Evolutionary conservation across 2,113 vertebrate species (phyloP), one percentile per base, ranked within the genome.

Genomic region (Emydocephalus ijimae): DNA sequence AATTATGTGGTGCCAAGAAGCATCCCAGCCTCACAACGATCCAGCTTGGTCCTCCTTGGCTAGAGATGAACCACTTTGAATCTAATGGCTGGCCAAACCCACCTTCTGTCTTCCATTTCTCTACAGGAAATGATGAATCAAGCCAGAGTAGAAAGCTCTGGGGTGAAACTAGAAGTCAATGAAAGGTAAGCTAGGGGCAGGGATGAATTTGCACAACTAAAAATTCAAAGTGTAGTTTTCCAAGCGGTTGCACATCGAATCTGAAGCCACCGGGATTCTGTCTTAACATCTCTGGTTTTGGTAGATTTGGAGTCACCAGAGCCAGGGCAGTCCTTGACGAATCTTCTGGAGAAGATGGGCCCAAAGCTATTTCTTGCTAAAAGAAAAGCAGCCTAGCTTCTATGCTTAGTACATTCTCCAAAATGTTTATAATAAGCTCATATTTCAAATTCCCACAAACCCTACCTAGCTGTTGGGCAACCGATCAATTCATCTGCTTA

Each of bases 51-150:
- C 21, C 8, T 11, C 2, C 43, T 86, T 86, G 12, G 11, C 15
- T 54, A 29, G 29, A 54, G 87, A 54, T 20, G 86, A n/a, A 3
- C 29, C 8, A 0, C 18, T 45, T 11, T 4, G 34, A 64, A 12
- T 11, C 34, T 52, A 12, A 7, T 8, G 3, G 26, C 54, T 50
- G 20, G 8, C 43, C 61, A 45, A 89, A 85, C 3, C 29, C 69
- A 39, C 9, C 3, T 55, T 1, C 23, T 52, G 1, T 24, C 24
- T 14, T 61, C 23, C 2, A 0, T 64, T 24, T 89, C 26, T 29
- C 89, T 15, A 55, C 93, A 99, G 99, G 99, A 99, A 97, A 98
- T 99, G 99, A 99, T 99, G 99, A 98, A 98, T 97, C 98, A 99
- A 95, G 99, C 99, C 89, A 98, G 99, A 89, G 98, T 96, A 0